Evolutionary conservation across 2,113 vertebrate genomes (phyloP).

Genomic region (Phyllostomus hastatus): DNA sequence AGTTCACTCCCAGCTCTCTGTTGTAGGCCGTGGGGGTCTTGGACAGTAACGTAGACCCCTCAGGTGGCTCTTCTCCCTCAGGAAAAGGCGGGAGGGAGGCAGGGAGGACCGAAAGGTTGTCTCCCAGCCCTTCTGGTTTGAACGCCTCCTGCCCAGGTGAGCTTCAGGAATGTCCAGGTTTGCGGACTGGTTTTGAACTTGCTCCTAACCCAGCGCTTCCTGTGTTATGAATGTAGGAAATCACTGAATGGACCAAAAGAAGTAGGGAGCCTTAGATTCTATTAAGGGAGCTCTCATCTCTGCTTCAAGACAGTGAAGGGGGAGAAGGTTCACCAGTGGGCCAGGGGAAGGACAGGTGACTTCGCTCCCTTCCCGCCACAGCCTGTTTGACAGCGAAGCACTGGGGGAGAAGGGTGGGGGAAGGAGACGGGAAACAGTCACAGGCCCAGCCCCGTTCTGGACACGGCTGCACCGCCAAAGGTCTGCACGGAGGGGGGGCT

Average conservation of each 20-base stretch:
- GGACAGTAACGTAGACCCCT: neutral
- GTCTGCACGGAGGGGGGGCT: neutral
- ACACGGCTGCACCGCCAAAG: neutral
- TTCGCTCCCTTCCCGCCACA: too few relatives aligned
- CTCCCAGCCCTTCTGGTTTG: neutral
- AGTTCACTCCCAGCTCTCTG: neutral
- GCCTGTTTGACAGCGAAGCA: neutral
- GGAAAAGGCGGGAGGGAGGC: neutral
- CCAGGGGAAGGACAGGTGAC: too few relatives aligned
- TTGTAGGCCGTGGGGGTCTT: neutral
- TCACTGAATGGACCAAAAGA: neutral
- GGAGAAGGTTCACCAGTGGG: neutral
- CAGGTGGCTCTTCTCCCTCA: neutral
- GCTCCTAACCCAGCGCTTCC: neutral
- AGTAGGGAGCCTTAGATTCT: neutral
- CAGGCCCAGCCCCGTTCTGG: neutral
- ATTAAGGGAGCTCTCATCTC: neutral
- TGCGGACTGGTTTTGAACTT: neutral
- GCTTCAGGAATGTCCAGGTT: neutral
- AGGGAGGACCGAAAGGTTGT: neutral
- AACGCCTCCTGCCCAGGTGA: accelerated
- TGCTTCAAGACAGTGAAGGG: neutral
- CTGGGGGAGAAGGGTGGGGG: neutral
- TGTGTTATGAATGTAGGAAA: neutral
- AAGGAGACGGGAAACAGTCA: neutral